A percentile compares a stretch with the other conserved stretches of the same genome.
Conservation (phyloP, 2,113 vertebrate species). For the Myocastor coypus region DNA sequence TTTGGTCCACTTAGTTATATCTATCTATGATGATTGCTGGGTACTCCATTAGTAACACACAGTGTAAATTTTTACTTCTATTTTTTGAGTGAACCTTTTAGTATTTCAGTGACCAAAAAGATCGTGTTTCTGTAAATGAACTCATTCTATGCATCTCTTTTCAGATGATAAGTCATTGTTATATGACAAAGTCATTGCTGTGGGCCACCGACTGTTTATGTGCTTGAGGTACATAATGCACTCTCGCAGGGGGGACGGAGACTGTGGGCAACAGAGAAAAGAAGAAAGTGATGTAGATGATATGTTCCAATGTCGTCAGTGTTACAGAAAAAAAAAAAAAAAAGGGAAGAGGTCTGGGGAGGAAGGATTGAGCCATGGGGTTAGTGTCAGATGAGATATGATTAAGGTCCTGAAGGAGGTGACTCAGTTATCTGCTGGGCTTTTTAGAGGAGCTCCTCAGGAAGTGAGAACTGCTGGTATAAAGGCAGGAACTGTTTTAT, state of each 20-base stretch:
- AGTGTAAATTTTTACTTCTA: neutral
- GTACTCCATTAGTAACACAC: neutral
- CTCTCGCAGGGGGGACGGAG: no score
- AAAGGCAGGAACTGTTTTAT: neutral
- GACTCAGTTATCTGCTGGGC: neutral
- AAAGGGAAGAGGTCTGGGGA: neutral
- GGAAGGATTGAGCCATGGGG: neutral
- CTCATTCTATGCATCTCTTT: neutral
- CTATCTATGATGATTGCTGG: neutral
- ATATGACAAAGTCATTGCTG: neutral
- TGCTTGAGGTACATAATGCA: neutral
- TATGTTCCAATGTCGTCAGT: neutral
- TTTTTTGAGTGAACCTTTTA: neutral
- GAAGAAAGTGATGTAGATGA: neutral
- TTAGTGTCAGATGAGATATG: neutral
- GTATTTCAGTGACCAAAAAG: neutral
- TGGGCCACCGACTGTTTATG: neutral
- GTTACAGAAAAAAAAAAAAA: neutral
- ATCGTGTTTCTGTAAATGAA: conserved; percentile 11
- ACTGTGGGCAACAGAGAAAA: neutral
- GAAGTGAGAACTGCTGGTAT: neutral
- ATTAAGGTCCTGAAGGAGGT: neutral
- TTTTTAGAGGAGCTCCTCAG: neutral
- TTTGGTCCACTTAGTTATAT: neutral
- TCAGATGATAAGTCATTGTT: neutral